Evolutionary conservation across 2,888 invertebrate genomes (phyloP).

Genomic region (Gymnocheta viridis): DNA sequence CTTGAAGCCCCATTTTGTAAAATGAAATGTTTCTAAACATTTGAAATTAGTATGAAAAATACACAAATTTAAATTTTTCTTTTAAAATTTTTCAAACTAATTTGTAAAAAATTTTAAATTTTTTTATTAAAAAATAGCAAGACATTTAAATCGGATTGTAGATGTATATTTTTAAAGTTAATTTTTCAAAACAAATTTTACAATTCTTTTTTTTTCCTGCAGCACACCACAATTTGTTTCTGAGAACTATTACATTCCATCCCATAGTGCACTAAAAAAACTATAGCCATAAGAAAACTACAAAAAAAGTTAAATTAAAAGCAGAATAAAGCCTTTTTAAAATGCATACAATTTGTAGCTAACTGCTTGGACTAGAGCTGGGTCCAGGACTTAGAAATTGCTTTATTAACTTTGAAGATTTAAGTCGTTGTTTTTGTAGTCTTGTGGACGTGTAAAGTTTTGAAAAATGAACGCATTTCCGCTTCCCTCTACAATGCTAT

Average conservation of each 20-base stretch:
- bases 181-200: no score
- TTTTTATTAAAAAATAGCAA: no score
- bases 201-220: no score
- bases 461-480: slow-evolving; percentile 72
- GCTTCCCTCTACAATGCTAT: slow-evolving; percentile 61
- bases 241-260: neutral
- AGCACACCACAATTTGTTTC: no score
- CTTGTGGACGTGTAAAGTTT: slow-evolving; percentile 48
- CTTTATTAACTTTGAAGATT: slow-evolving; percentile 60
- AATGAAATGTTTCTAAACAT: no score
- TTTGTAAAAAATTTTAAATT: no score
- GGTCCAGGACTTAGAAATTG: slow-evolving; percentile 59
- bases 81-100: no score
- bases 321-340: slow-evolving; percentile 40
- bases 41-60: no score
- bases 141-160: no score
- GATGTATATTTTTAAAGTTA: no score
- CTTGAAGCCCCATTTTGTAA: no score
- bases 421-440: slow-evolving; percentile 34
- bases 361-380: slow-evolving; percentile 30
- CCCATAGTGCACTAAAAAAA: slow-evolving; percentile 23
- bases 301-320: slow-evolving; percentile 21
- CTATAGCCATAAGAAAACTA: neutral
- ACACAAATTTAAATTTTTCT: no score
- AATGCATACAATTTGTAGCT: slow-evolving; percentile 51